Percentiles rank a stretch among this genome's conserved stretches.
phyloP scores from a whole-genome alignment of 2,888 invertebrate species.

The Sipha maydis region DNA sequence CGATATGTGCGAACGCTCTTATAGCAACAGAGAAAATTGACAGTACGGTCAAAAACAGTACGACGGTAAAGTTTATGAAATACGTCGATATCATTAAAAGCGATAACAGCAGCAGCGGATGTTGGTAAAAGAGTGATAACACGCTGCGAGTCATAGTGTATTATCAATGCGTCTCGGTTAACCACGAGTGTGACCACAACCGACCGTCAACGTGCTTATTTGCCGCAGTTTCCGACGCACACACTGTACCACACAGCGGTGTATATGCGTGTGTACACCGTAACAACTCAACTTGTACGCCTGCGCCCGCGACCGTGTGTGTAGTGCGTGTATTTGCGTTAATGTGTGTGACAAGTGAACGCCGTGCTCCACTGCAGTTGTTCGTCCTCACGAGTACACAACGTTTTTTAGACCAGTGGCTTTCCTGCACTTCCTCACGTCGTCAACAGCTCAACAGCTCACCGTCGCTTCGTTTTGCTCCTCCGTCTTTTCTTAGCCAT shows the following conservation, averaged over 20 bases:
- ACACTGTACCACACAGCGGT: slow-evolving; percentile 16
- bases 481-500: background rate
- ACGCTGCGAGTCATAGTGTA: background rate
- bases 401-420: background rate
- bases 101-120: background rate
- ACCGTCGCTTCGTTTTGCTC: background rate
- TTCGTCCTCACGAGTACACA: background rate
- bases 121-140: background rate
- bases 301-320: slow-evolving; percentile 20
- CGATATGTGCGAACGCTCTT: too few relatives aligned
- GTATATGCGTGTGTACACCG: background rate
- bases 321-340: slow-evolving; percentile 41
- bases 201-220: background rate
- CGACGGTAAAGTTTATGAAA: background rate
- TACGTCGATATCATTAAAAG: background rate
- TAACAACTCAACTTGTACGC: background rate
- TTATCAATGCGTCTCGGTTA: background rate
- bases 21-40: too few relatives aligned
- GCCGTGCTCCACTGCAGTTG: slow-evolving; percentile 32
- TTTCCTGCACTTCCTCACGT: background rate
- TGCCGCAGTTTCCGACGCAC: slow-evolving; percentile 35
- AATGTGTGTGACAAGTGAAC: slow-evolving; percentile 51
- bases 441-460: background rate
- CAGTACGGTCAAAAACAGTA: too few relatives aligned
- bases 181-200: slow-evolving; percentile 39